Evolutionary conservation across 35 echinoderm and acorn worm genomes (phyloP).

Genomic region (Patiria miniata): DNA sequence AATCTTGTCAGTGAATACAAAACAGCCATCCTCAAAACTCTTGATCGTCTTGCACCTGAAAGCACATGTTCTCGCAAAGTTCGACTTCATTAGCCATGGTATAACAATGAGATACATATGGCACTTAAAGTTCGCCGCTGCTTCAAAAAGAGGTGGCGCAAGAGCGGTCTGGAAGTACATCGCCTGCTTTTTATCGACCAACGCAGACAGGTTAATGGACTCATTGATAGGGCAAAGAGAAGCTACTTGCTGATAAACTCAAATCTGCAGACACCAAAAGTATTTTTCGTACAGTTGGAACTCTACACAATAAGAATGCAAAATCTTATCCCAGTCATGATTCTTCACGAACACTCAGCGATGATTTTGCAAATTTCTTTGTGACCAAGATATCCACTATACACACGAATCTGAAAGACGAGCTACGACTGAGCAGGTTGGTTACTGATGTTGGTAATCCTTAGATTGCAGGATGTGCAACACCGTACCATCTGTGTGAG

Average conservation of each 20-base stretch:
- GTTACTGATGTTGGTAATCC: too few species aligned
- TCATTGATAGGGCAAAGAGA: background rate
- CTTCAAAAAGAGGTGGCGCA: background rate
- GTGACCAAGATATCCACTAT: too few species aligned
- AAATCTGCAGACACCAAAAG: background rate
- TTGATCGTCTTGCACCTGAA: background rate
- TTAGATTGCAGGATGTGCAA: too few species aligned
- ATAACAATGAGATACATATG: background rate
- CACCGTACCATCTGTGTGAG: too few species aligned
- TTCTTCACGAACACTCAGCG: too few species aligned
- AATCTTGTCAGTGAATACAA: background rate
- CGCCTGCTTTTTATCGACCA: background rate
- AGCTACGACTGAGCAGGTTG: too few species aligned
- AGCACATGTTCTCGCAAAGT: background rate
- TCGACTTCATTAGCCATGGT: background rate
- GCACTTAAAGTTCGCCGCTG: background rate
- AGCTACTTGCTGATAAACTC: background rate
- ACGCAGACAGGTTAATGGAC: background rate
- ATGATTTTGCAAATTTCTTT: too few species aligned
- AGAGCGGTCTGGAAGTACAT: background rate
- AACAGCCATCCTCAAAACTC: background rate
- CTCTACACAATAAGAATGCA: background rate
- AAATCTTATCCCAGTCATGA: background rate
- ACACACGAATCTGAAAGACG: too few species aligned
- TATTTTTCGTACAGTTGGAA: background rate